Evolutionary conservation across 2,888 invertebrate species (phyloP).

Genomic region (Sinopyrophorus schimmeli): DNA sequence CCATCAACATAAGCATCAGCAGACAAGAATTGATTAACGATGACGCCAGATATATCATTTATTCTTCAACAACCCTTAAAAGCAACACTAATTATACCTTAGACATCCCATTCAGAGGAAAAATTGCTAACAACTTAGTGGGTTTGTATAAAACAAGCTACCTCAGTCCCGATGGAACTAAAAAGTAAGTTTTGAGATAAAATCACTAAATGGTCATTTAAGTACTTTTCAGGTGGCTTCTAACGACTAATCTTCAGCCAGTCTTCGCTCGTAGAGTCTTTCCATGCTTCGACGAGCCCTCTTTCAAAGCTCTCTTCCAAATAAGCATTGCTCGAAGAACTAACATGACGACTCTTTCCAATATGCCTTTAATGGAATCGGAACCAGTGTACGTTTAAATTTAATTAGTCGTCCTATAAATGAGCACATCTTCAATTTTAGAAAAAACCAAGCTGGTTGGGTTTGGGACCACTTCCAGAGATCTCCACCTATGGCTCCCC

Average conservation of each 20-base stretch:
- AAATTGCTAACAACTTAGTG: conserved; percentile 62
- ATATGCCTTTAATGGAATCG: conserved; percentile 66
- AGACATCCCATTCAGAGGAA: conserved; percentile 60
- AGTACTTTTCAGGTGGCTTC: conserved; percentile 60
- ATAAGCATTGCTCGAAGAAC: conserved; percentile 69
- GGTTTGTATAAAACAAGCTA: conserved; percentile 74
- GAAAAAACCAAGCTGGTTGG: conserved; percentile 57
- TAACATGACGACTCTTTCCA: conserved; percentile 68
- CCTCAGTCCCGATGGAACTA: conserved; percentile 53
- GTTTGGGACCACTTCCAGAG: conserved; percentile 66
- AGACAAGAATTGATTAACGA: conserved; percentile 46
- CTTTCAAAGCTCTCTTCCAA: conserved; percentile 74
- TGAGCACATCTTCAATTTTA: conserved; percentile 38
- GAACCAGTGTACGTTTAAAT: conserved; percentile 59
- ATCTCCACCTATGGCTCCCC: conserved; percentile 75
- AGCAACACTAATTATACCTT: conserved; percentile 60
- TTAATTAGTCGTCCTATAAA: neutral
- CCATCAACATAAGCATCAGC: conserved; percentile 24
- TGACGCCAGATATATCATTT: conserved; percentile 25
- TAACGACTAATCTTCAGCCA: conserved; percentile 69
- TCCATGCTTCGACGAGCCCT: conserved; percentile 79
- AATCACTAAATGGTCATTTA: neutral
- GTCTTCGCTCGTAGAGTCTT: conserved; percentile 68
- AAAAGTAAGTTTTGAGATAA: conserved; percentile 52
- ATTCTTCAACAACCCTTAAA: conserved; percentile 47